These are phyloP conservation scores for Tachina lurida DNA, from an alignment of 2,888 invertebrate species.

Conservation along the genomic window DNA sequence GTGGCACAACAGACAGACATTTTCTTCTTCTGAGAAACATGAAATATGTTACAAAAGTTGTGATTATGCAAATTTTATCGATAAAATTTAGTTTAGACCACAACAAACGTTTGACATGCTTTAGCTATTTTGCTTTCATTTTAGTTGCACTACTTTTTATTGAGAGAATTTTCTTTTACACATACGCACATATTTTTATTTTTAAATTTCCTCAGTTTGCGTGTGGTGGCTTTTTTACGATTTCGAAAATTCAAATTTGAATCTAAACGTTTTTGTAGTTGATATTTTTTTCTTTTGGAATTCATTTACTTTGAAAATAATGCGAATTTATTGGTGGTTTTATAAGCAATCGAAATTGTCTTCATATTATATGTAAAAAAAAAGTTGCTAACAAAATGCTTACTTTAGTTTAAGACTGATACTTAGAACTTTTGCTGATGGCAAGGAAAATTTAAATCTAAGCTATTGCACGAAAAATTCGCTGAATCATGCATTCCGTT, in stretches of 20 bases:
- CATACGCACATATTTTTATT: neutral
- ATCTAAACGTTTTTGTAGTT: neutral
- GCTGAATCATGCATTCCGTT: too few relatives aligned
- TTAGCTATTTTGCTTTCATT: constrained; percentile 35
- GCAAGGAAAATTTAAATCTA: too few relatives aligned
- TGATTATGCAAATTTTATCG: constrained; percentile 70
- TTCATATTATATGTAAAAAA: neutral
- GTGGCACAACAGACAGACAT: neutral
- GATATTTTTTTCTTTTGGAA: neutral
- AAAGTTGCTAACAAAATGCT: too few relatives aligned
- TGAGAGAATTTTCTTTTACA: constrained; percentile 3
- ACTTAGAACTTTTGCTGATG: too few relatives aligned
- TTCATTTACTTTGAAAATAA: constrained; percentile 2
- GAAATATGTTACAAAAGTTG: constrained; percentile 47
- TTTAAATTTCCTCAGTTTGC: neutral
- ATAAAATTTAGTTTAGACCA: constrained; percentile 50
- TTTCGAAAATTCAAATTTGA: constrained; percentile 38
- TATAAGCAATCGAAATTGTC: constrained; percentile 2
- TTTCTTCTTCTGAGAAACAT: neutral
- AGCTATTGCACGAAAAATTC: too few relatives aligned
- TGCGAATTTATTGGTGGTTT: constrained; percentile 10
- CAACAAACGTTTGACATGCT: constrained; percentile 27
- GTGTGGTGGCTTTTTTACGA: neutral
- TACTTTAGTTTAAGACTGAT: too few relatives aligned
- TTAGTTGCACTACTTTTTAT: constrained; percentile 24